Evolutionary conservation across 1,140 invertebrate genomes (phyloP).

Genomic region (Bombus terrestris): DNA sequence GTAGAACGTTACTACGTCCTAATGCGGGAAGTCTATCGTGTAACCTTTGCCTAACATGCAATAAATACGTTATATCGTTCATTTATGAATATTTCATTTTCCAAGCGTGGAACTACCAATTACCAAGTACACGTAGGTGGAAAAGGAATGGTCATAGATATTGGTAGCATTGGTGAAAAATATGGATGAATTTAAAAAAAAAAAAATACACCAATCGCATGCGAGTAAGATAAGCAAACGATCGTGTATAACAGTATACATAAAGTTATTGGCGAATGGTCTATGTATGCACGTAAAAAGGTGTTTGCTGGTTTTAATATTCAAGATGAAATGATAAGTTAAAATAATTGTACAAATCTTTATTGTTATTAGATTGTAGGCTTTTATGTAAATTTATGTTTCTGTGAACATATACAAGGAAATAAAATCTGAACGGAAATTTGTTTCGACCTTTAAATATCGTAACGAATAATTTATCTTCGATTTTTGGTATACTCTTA

Average conservation of each 20-base stretch:
- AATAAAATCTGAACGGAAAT: too few relatives aligned
- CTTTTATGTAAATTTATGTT: too few relatives aligned
- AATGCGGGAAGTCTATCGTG: slow-evolving; percentile 10
- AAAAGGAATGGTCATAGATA: background rate
- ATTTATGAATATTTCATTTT: slow-evolving; percentile 42
- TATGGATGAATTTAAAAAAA: background rate
- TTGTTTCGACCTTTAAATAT: too few relatives aligned
- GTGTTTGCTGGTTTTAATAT: background rate
- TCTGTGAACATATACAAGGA: too few relatives aligned
- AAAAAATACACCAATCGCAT: background rate
- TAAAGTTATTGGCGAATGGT: background rate
- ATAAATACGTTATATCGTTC: slow-evolving; percentile 22
- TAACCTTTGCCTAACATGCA: slow-evolving; percentile 23
- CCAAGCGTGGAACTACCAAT: background rate
- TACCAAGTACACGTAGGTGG: background rate
- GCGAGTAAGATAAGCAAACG: background rate
- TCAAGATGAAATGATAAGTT: background rate
- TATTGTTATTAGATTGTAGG: too few relatives aligned
- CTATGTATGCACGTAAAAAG: too few relatives aligned
- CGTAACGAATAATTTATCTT: too few relatives aligned
- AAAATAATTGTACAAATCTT: too few relatives aligned
- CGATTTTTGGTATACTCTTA: too few relatives aligned
- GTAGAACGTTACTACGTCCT: slow-evolving; percentile 11
- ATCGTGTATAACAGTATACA: background rate
- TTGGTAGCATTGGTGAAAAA: background rate